Evolutionary conservation across 2,113 vertebrate genomes (phyloP), one percentile per base, ranked within the genome.

Genomic region (Dasyurus viverrinus): DNA sequence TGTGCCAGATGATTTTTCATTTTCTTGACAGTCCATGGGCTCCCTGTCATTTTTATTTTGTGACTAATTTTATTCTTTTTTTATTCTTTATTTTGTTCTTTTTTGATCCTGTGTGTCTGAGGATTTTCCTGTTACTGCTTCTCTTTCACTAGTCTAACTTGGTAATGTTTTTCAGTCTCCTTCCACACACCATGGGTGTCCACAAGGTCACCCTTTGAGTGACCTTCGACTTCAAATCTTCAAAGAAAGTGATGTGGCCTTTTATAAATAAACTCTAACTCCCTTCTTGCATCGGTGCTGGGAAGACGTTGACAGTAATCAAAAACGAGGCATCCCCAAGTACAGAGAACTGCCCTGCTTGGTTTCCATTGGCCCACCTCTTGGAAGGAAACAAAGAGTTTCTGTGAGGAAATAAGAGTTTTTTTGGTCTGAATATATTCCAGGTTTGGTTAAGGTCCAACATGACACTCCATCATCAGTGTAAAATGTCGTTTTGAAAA

Each of bases 361-460:
- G 47, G 50, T 92, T 95, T 90, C 84, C 6, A 91, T 11, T 54
- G 19, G n/a, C 93, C 48, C 93, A 60, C 3, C 4, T 19, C 91
- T 57, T 89, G 48, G 89, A 95, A 91, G 92, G 89, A 92, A 54
- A 8, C 47, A 12, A 55, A 60, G 60, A 60, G 30, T 19, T 22
- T 54, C 55, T 93, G n/a, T 84, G 68, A 96, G 54, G 92, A 93
- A 92, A 50, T 0, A 26, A 12, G 53, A 68, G 60, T 47, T 19
- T 12, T 54, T 55, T 93, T 92, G 22, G 2, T 30, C 93, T 92
- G 36, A 95, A 92, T 92, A 84, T 84, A 6, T 84, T 90, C 47
- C 95, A 91, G 30, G 22, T 9, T 91, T 53, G 19, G 52, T 46
- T 91, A 91, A 95, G 60, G 52, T 68, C 89, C 96, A 19, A 76